phyloP scores from a whole-genome alignment of 2,113 vertebrate genomes.

The Rhizomys pruinosus region DNA sequence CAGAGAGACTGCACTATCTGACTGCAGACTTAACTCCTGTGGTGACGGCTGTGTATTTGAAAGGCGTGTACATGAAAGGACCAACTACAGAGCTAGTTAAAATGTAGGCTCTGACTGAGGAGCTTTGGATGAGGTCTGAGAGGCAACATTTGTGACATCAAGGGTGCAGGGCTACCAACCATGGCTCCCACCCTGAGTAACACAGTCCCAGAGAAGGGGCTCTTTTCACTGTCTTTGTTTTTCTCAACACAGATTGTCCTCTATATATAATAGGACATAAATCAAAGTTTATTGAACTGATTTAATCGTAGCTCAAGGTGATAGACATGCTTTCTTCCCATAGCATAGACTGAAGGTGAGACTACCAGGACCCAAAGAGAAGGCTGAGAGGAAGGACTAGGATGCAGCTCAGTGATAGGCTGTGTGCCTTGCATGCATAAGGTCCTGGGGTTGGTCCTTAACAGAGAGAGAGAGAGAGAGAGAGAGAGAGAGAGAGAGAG shows the following conservation, averaged over 20 bases:
- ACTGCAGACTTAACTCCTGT: neutral
- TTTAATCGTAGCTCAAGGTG: constrained; percentile 4
- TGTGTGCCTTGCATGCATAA: neutral
- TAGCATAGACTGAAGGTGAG: neutral
- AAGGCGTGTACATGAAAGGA: neutral
- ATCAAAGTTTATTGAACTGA: constrained; percentile 2
- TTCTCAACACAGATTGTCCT: neutral
- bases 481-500: no score
- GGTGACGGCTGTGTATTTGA: neutral
- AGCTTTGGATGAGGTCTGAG: neutral
- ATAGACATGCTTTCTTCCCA: neutral
- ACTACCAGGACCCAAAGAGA: neutral
- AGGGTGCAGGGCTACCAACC: neutral
- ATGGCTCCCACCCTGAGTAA: neutral
- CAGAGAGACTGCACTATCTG: neutral
- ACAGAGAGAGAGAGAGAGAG: no score
- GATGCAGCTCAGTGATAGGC: no score
- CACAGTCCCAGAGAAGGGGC: neutral
- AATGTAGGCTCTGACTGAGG: neutral
- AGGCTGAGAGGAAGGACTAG: no score
- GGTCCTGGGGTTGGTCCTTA: no score
- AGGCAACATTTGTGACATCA: neutral
- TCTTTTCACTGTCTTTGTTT: neutral
- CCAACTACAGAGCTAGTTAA: neutral
- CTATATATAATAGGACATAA: neutral